A percentile compares a stretch with the other conserved stretches of the same genome.
Conservation (phyloP, 2,113 vertebrate species). For the Gymnorhina tibicen region DNA sequence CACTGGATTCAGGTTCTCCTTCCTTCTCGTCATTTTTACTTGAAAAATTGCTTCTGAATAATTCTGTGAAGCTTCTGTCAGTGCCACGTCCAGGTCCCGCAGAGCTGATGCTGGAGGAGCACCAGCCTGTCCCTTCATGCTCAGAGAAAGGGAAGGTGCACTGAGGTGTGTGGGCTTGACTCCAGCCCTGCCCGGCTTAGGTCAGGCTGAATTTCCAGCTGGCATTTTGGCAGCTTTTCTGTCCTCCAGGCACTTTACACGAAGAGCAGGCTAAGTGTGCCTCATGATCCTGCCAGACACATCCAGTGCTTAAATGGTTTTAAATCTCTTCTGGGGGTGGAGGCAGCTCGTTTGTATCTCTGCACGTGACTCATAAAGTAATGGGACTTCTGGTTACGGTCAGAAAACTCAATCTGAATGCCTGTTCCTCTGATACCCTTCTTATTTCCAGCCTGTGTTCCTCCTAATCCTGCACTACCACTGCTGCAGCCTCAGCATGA, state of each 20-base stretch:
- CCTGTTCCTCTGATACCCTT: not conserved
- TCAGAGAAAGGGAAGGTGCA: not conserved
- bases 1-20: not conserved
- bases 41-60: not conserved
- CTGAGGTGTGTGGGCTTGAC: rapidly evolving
- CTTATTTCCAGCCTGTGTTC: not conserved
- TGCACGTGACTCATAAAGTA: not conserved
- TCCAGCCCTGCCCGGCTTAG: not conserved
- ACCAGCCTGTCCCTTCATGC: rapidly evolving
- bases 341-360: not conserved
- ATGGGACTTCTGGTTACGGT: not conserved
- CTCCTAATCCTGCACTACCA: not conserved
- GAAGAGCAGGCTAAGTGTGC: not conserved
- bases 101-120: not conserved
- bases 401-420: not conserved
- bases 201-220: not conserved
- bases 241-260: not conserved
- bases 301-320: not conserved
- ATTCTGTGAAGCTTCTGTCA: not conserved
- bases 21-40: not conserved
- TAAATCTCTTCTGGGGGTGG: not conserved
- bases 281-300: not conserved
- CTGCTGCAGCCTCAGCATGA: not conserved
- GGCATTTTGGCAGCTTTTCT: not conserved
- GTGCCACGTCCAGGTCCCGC: not conserved